These are phyloP conservation scores for Amitus sp. DNA, from an alignment of 2,888 invertebrate genomes.

Conservation along the genomic window DNA sequence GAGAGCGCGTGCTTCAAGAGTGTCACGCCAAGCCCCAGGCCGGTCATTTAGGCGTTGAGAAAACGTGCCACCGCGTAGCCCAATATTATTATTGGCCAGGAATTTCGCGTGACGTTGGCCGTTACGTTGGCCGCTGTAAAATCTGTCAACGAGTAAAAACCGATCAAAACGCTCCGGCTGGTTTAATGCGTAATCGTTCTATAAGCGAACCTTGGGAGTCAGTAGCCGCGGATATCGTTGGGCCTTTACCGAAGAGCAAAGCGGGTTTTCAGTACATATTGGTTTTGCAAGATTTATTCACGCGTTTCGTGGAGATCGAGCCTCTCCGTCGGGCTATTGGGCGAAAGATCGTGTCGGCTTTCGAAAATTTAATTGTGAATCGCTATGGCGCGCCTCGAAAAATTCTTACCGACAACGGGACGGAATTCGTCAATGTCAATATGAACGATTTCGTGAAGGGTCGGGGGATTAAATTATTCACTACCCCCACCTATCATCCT, in stretches of 20 bases:
- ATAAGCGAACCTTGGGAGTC: slow-evolving; percentile 31
- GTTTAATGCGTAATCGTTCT: neutral
- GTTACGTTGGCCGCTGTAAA: neutral
- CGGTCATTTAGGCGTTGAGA: slow-evolving; percentile 7
- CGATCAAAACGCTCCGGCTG: neutral
- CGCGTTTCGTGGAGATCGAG: slow-evolving; percentile 27
- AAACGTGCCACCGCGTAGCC: slow-evolving; percentile 1
- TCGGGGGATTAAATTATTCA: neutral
- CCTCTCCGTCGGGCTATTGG: slow-evolving; percentile 38
- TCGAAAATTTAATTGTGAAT: slow-evolving; percentile 34
- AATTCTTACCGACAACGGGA: slow-evolving; percentile 44
- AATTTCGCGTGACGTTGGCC: neutral
- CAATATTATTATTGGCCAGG: slow-evolving; percentile 7
- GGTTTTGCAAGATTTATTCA: slow-evolving; percentile 42
- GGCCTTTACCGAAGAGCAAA: slow-evolving; percentile 34
- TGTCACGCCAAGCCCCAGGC: slow-evolving; percentile 7
- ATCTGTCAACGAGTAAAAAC: slow-evolving; percentile 5
- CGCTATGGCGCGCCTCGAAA: slow-evolving; percentile 36
- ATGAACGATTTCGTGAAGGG: neutral
- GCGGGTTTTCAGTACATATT: slow-evolving; percentile 28
- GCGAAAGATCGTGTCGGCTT: slow-evolving; percentile 12
- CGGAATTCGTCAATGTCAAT: slow-evolving; percentile 33
- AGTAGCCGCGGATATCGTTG: slow-evolving; percentile 37
- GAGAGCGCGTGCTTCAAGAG: neutral
- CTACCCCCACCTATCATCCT: slow-evolving; percentile 28